phyloP scores from a whole-genome alignment of 2,888 invertebrate genomes.

The Eupithecia tripunctaria region DNA sequence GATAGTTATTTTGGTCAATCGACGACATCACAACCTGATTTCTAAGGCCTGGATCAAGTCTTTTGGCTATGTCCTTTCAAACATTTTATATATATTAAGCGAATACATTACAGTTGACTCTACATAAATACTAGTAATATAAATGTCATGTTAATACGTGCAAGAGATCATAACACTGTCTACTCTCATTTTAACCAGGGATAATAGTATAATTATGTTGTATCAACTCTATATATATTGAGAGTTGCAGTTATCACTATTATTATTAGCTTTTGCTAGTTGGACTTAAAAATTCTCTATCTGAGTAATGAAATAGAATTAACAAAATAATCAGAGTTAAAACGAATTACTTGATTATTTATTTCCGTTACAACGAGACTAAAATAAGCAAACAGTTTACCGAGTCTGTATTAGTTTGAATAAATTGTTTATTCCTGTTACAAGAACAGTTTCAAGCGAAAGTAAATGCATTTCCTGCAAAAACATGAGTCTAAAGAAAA shows the following conservation, averaged over 20 bases:
- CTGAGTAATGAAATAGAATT: neutral
- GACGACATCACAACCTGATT: slow-evolving; percentile 34
- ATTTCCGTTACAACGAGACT: neutral
- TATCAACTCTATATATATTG: slow-evolving; percentile 43
- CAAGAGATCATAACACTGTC: slow-evolving; percentile 50
- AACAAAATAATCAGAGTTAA: too few species aligned
- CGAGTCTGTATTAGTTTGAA: neutral
- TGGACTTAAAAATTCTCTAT: slow-evolving; percentile 45
- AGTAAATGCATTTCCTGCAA: slow-evolving; percentile 39
- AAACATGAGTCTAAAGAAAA: slow-evolving; percentile 40
- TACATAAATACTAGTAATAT: slow-evolving; percentile 27
- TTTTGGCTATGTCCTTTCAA: slow-evolving; percentile 18
- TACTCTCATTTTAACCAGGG: slow-evolving; percentile 64
- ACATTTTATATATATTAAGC: slow-evolving; percentile 22
- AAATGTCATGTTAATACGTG: slow-evolving; percentile 51
- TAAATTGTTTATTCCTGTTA: slow-evolving; percentile 9
- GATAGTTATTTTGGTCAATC: slow-evolving; percentile 30
- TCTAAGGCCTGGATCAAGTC: slow-evolving; percentile 32
- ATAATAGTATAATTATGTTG: slow-evolving; percentile 40
- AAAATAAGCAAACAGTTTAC: neutral
- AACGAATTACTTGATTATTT: neutral
- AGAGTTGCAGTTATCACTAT: slow-evolving; percentile 49
- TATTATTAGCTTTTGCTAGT: slow-evolving; percentile 41
- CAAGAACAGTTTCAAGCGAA: slow-evolving; percentile 24
- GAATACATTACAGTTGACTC: slow-evolving; percentile 43